phyloP scores from a whole-genome alignment of 2,888 invertebrate species.

The Nymphalis urticae region DNA sequence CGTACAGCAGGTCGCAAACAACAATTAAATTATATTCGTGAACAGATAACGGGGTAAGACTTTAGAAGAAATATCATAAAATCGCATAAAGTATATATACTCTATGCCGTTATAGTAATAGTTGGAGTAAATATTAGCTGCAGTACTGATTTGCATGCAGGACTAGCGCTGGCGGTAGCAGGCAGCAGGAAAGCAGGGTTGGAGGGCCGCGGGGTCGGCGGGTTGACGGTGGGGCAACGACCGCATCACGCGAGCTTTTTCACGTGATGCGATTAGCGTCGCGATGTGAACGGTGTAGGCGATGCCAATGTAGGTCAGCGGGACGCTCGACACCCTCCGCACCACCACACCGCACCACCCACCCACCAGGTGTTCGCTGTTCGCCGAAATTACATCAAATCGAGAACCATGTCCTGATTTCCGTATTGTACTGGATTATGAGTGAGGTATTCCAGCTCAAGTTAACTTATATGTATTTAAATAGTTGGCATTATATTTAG shows the following conservation, averaged over 20 bases:
- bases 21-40: too few species aligned
- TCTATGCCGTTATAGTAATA: not conserved
- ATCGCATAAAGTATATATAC: not conserved
- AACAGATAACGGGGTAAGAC: too few species aligned
- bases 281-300: constrained; percentile 43
- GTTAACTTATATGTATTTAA: too few species aligned
- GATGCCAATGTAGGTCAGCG: constrained; percentile 63
- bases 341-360: constrained; percentile 34
- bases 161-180: constrained; percentile 2
- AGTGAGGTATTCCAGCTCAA: not conserved
- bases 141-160: constrained; percentile 3
- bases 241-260: constrained; percentile 65
- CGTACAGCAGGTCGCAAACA: too few species aligned
- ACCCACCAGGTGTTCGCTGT: constrained; percentile 21
- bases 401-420: constrained; percentile 6
- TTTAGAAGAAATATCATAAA: not conserved
- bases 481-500: too few species aligned
- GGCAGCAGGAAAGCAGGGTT: constrained; percentile 23
- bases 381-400: constrained; percentile 11
- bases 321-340: constrained; percentile 50
- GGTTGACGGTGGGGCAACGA: constrained; percentile 52
- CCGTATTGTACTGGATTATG: not conserved
- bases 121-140: not conserved
- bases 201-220: constrained; percentile 40
- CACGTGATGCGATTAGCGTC: constrained; percentile 68